Conservation (phyloP, 2,797 vertebrate genomes). For the Liasis olivaceus region DNA sequence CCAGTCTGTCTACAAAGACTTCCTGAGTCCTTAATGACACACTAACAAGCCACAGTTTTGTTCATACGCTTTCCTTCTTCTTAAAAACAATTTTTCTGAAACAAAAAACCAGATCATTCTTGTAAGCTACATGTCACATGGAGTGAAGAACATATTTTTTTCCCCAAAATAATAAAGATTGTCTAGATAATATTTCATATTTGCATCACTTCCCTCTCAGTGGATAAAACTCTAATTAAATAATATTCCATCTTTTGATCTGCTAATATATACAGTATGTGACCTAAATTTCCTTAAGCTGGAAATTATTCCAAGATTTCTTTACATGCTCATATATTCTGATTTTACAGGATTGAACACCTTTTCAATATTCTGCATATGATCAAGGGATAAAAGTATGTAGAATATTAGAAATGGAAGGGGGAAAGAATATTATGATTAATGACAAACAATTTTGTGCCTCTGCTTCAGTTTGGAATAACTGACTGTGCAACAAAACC, state of each 20-base stretch:
- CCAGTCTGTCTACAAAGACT: slow-evolving; percentile 31
- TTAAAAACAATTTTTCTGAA: slow-evolving; percentile 27
- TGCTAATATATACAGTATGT: neutral
- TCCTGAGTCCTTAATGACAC: neutral
- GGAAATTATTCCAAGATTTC: neutral
- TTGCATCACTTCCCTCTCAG: neutral
- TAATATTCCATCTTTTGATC: neutral
- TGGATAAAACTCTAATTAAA: neutral
- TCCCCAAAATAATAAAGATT: neutral
- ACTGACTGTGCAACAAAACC: neutral
- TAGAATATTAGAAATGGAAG: neutral
- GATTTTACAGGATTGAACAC: neutral
- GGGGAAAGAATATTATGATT: neutral
- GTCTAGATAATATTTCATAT: neutral
- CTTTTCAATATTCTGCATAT: neutral
- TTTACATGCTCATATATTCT: neutral
- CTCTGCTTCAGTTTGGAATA: neutral
- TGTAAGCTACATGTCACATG: neutral
- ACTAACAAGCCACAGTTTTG: slow-evolving; percentile 29
- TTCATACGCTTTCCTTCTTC: neutral
- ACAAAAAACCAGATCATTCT: neutral
- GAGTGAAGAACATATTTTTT: neutral
- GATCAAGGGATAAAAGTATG: neutral
- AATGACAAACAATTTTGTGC: neutral
- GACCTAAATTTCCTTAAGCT: neutral